phyloP scores from a whole-genome alignment of 2,113 vertebrate genomes.

The Myotis davidii region DNA sequence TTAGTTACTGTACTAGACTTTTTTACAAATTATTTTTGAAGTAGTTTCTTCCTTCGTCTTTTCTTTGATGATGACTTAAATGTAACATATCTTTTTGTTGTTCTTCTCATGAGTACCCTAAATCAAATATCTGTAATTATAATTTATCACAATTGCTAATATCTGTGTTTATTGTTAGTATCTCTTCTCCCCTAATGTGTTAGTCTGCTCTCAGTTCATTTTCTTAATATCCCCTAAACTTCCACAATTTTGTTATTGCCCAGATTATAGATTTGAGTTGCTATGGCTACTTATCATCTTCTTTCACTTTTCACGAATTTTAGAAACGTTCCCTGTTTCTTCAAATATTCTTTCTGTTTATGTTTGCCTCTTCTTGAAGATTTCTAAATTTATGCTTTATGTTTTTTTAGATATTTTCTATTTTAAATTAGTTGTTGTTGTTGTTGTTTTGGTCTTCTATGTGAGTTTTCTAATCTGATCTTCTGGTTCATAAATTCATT shows the following conservation, averaged over 20 bases:
- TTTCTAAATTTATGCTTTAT: neutral
- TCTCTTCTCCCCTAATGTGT: neutral
- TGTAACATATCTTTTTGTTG: neutral
- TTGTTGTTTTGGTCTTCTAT: neutral
- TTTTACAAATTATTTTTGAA: neutral
- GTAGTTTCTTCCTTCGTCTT: neutral
- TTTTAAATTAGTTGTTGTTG: neutral
- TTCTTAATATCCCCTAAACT: neutral
- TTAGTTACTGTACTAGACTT: neutral
- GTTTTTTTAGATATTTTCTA: neutral
- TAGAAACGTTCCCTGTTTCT: neutral
- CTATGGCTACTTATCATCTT: neutral
- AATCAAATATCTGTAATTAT: neutral
- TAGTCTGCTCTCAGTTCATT: neutral
- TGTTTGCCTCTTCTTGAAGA: neutral
- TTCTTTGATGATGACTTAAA: neutral
- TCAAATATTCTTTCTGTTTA: neutral
- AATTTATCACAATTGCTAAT: neutral
- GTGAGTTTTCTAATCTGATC: neutral
- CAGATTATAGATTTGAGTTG: neutral
- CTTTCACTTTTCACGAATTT: neutral
- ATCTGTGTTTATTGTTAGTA: neutral
- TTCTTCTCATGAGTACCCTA: neutral
- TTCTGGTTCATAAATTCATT: neutral
- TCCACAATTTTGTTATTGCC: neutral